Evolutionary conservation across 2,113 vertebrate genomes (phyloP), one percentile per base, ranked within the genome.

Genomic region (Saccopteryx leptura): DNA sequence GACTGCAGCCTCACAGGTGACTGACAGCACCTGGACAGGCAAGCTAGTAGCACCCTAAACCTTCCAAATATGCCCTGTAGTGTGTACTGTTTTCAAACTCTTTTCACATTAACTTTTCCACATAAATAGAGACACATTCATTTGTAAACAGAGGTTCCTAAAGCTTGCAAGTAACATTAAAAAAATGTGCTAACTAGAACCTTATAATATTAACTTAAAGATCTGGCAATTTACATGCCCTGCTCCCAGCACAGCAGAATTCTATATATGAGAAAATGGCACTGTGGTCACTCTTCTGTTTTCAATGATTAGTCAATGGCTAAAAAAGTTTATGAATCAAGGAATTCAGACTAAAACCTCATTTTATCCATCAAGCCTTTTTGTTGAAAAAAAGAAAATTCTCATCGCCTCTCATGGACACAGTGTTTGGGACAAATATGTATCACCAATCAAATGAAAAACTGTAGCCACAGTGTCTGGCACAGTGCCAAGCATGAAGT

Each of bases 341-440:
- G 65, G n/a, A 80, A 75, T 90, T 91, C 9, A 33, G 54, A 75
- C 8, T 54, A 33, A 74, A 9, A 54, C 9, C 23, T 92, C 93
- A 80, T 90, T 92, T 95, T 54, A 79, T 26, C 10, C 63, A 78
- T 33, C 71, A 84, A 21, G 31, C 4, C 18, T 94, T 94, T 78
- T 24, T 72, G 18, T 17, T 81, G 52, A 52, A 48, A 58, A 91
- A 94, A 17, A 39, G 39, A 88, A 31, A 71, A 56, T 78, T 90
- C 39, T 86, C 58, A 60, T 69, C 65, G 28, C 26, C 46, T 31
- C 39, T 71, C 65, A 72, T 0, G 28, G 50, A 23, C 56, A 79
- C 24, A 68, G 88, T 17, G 17, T 28, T 90, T 80, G 52, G 24
- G 74, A 76, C 69, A 97, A 82, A 89, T 31, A 65, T 1, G 11